Conservation (phyloP, 2,888 invertebrate genomes). For the Temnothorax unifasciatus region DNA sequence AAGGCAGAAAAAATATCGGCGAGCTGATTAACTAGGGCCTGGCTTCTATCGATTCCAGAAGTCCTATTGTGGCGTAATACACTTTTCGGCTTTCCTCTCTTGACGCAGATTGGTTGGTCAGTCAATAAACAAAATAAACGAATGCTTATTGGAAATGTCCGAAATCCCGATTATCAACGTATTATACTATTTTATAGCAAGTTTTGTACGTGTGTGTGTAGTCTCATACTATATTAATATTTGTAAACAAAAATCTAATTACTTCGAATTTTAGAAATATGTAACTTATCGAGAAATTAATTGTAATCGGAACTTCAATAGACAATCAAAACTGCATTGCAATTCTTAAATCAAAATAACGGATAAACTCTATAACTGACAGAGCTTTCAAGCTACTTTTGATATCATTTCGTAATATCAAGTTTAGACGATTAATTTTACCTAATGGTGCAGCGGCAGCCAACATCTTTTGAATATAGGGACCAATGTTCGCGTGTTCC, state of each 20-base stretch:
- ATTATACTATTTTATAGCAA: neutral
- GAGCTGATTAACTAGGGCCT: slow-evolving; percentile 74
- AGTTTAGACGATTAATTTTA: slow-evolving; percentile 57
- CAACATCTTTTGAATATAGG: slow-evolving; percentile 88
- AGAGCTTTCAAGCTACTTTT: neutral
- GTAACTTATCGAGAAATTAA: slow-evolving; percentile 3
- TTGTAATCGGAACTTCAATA: neutral
- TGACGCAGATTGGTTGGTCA: slow-evolving; percentile 50
- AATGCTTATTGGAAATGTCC: slow-evolving; percentile 75
- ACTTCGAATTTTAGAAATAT: neutral
- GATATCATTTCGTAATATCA: neutral
- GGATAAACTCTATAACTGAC: neutral
- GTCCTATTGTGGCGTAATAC: slow-evolving; percentile 78
- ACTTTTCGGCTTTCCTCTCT: slow-evolving; percentile 74
- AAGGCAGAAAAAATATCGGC: slow-evolving; percentile 69
- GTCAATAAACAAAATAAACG: slow-evolving; percentile 68
- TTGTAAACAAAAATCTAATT: neutral
- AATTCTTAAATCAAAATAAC: neutral
- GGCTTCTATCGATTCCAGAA: slow-evolving; percentile 85
- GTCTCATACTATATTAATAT: neutral
- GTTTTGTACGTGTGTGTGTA: neutral
- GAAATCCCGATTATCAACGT: slow-evolving; percentile 67
- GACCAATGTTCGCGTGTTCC: slow-evolving; percentile 87
- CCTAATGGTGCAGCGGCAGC: slow-evolving; percentile 85
- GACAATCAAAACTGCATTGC: neutral